Conservation (phyloP, 2,797 vertebrate species). For the Scolopax bukidnonensis region DNA sequence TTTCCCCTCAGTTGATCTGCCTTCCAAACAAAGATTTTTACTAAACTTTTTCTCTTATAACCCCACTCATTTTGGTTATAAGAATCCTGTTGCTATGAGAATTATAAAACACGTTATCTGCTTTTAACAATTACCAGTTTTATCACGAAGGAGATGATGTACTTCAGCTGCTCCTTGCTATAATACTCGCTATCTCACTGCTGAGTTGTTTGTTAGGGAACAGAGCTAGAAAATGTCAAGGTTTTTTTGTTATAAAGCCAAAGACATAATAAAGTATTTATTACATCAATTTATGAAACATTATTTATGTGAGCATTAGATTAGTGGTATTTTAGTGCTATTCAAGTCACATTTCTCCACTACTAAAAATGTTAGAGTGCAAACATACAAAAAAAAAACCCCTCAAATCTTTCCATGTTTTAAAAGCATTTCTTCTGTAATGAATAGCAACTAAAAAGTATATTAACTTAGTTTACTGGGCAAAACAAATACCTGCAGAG, state of each 20-base stretch:
- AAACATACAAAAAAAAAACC: neutral
- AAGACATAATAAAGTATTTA: neutral
- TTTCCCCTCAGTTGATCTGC: neutral
- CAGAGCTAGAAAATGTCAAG: neutral
- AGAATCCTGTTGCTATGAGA: neutral
- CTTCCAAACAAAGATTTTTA: neutral
- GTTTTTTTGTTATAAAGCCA: neutral
- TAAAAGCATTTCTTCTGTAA: neutral
- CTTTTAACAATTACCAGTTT: neutral
- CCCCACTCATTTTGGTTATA: neutral
- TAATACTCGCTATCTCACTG: neutral
- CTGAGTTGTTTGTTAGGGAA: conserved; percentile 4
- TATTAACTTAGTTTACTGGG: neutral
- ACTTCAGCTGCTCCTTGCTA: neutral
- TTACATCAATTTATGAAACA: neutral
- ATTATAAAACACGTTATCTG: neutral
- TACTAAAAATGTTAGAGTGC: neutral
- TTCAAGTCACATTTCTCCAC: neutral
- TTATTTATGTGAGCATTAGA: neutral
- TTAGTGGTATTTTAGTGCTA: neutral
- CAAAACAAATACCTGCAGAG: neutral
- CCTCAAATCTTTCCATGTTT: neutral
- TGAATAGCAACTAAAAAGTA: neutral
- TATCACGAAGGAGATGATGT: neutral
- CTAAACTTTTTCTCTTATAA: neutral